Conservation (phyloP, 2,888 invertebrate species). For the Exocentrus adspersus region DNA sequence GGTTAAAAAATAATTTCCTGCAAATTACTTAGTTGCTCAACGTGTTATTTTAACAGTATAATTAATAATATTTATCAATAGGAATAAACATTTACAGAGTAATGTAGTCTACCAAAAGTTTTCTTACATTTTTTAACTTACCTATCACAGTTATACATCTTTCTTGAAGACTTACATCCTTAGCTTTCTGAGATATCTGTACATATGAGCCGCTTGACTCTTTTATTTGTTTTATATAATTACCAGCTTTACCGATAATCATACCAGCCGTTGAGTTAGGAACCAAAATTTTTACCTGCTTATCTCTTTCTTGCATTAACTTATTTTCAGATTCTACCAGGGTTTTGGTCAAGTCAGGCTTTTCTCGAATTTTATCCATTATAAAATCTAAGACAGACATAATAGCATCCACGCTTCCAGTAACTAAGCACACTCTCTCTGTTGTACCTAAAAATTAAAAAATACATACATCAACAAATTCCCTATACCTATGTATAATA, state of each 20-base stretch:
- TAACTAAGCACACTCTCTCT: slow-evolving; percentile 93
- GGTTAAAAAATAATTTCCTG: too few species aligned
- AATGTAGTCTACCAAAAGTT: too few species aligned
- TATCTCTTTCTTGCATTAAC: slow-evolving; percentile 88
- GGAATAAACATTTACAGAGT: too few species aligned
- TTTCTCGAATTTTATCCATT: slow-evolving; percentile 95
- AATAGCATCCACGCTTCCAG: slow-evolving; percentile 90
- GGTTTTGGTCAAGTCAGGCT: slow-evolving; percentile 87
- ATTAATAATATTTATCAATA: too few species aligned
- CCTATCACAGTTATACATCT: slow-evolving; percentile 95
- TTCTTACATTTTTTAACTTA: slow-evolving; percentile 62
- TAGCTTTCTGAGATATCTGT: slow-evolving; percentile 96
- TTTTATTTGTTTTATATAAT: slow-evolving; percentile 95
- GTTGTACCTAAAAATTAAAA: slow-evolving; percentile 77
- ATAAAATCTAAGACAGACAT: slow-evolving; percentile 93
- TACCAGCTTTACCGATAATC: slow-evolving; percentile 97
- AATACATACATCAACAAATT: too few species aligned
- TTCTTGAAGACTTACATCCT: slow-evolving; percentile 91
- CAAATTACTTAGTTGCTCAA: too few species aligned
- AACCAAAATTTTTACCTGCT: slow-evolving; percentile 95
- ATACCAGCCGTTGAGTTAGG: slow-evolving; percentile 97
- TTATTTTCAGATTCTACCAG: slow-evolving; percentile 82
- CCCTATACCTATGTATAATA: too few species aligned
- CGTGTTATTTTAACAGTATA: too few species aligned
- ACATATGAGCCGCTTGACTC: slow-evolving; percentile 95